Base-by-base conservation (phyloP, 2,797 vertebrate species). In the Lacerta agilis region DNA sequence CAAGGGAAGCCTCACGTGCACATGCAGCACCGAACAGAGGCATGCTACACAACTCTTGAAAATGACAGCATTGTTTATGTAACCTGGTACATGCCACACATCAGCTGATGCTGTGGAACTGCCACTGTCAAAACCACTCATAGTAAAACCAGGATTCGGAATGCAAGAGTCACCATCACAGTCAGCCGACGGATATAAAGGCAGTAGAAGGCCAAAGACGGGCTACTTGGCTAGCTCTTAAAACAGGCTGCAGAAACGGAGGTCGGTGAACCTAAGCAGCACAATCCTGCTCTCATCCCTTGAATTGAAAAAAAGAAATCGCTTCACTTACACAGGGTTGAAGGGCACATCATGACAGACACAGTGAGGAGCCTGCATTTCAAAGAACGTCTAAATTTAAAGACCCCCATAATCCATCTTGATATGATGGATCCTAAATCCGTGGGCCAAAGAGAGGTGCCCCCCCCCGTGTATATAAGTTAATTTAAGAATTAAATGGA, bases 201-300 rank as follows among this genome's bases (percentile, higher is more conserved):
- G 87, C 78, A 67, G 64, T 72, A 81, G 88, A 93, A 92, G 71
- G 71, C 87, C 88, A 92, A 87, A 1, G 2, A 90, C 88, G 11
- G 49, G 49, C 13, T 10, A 15, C 49, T 66, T 66, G 88, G 49
- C 90, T 91, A 79, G 83, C n/a, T 91, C 92, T 94, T 87, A 90
- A 91, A 95, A 86, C 43, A 85, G 73, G 87, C 71, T 89, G 87
- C 80, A 88, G 86, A 90, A 90, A 18, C 43, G 45, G 36, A 61
- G 58, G 45, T 85, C 91, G 90, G 89, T 92, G 85, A 81, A 83
- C 9, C 82, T 91, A 90, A 90, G 90, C 92, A 93, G 92, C 38
- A 82, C 89, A 90, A 93, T 92, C 71, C 90, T 88, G 85, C 87
- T 93, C 79, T 61, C 89, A 86, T 91, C 80, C 85, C 92, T 91